These are phyloP conservation scores for Ricordea florida DNA, from an alignment of 92 coral and sea anemone genomes.

Conservation along the genomic window DNA sequence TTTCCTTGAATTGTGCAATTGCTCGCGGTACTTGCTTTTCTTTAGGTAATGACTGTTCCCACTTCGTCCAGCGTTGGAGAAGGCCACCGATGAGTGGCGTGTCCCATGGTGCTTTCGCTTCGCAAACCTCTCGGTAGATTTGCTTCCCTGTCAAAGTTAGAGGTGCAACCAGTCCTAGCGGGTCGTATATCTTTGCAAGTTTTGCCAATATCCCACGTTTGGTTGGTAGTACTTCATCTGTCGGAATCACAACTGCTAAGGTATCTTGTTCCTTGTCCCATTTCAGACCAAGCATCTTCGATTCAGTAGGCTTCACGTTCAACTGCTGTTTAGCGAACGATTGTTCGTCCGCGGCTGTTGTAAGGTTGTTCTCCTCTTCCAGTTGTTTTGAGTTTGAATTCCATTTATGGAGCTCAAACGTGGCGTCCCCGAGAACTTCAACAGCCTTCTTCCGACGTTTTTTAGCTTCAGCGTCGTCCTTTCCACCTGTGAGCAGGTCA, in stretches of 20 bases:
- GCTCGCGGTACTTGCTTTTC: slow-evolving; percentile 1
- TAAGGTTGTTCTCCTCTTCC: slow-evolving; percentile 21
- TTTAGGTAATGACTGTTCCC: slow-evolving; percentile 15
- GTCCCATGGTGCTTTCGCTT: slow-evolving; percentile 40
- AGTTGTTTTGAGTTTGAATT: slow-evolving; percentile 31
- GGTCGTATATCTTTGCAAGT: slow-evolving; percentile 26
- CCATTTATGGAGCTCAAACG: slow-evolving; percentile 44
- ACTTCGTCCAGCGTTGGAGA: background rate
- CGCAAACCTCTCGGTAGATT: slow-evolving; percentile 40
- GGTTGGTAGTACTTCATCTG: background rate
- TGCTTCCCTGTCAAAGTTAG: slow-evolving; percentile 8
- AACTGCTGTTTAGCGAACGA: slow-evolving; percentile 36
- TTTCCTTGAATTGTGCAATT: background rate
- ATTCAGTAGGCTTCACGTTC: slow-evolving; percentile 10
- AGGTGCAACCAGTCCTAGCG: slow-evolving; percentile 18
- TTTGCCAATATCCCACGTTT: slow-evolving; percentile 7
- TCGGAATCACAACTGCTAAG: background rate
- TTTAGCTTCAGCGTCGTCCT: no score
- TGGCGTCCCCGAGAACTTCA: slow-evolving; percentile 30
- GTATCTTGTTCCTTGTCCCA: slow-evolving; percentile 41
- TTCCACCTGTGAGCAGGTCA: no score
- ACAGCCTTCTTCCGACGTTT: slow-evolving; percentile 10
- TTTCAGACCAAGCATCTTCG: slow-evolving; percentile 12
- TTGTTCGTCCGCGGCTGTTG: background rate
- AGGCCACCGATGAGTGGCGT: background rate